These are phyloP conservation scores for Danio jaintianensis DNA, from an alignment of 2,797 vertebrate genomes.

Conservation along the genomic window DNA sequence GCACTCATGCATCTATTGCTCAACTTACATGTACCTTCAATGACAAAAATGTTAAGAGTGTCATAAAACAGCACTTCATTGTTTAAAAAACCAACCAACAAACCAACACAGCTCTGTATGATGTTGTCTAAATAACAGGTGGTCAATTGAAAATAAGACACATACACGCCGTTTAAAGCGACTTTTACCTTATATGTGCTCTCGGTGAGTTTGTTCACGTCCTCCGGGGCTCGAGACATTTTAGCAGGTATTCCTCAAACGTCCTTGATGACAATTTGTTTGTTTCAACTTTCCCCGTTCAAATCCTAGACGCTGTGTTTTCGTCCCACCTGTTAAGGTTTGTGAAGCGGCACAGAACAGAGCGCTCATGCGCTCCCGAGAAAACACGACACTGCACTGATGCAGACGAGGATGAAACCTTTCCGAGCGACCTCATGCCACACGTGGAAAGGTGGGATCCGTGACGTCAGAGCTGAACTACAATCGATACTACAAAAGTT, in stretches of 20 bases:
- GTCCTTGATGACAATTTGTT: not conserved
- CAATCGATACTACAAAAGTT: no score
- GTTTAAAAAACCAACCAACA: not conserved
- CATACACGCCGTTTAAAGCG: not conserved
- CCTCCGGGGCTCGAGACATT: slow-evolving; percentile 90
- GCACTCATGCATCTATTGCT: not conserved
- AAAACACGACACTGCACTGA: slow-evolving; percentile 19
- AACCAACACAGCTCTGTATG: not conserved
- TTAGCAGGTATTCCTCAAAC: slow-evolving; percentile 54
- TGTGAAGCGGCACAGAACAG: not conserved
- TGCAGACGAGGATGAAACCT: slow-evolving; percentile 17
- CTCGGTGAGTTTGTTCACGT: slow-evolving; percentile 92
- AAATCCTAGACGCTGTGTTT: not conserved
- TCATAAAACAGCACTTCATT: not conserved
- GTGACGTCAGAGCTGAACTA: slow-evolving; percentile 57
- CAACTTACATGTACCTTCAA: not conserved
- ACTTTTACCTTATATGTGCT: slow-evolving; percentile 90
- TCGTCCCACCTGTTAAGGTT: slow-evolving; percentile 37
- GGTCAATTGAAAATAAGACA: slow-evolving; percentile 2
- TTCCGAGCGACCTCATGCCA: slow-evolving; percentile 23
- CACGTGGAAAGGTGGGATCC: slow-evolving; percentile 50
- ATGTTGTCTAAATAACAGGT: not conserved
- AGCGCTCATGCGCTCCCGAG: slow-evolving; percentile 6
- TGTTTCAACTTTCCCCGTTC: slow-evolving; percentile 5
- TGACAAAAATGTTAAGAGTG: not conserved